These are phyloP conservation scores for Grammomys dolichurus DNA, from an alignment of 2,113 vertebrate species.

Conservation along the genomic window DNA sequence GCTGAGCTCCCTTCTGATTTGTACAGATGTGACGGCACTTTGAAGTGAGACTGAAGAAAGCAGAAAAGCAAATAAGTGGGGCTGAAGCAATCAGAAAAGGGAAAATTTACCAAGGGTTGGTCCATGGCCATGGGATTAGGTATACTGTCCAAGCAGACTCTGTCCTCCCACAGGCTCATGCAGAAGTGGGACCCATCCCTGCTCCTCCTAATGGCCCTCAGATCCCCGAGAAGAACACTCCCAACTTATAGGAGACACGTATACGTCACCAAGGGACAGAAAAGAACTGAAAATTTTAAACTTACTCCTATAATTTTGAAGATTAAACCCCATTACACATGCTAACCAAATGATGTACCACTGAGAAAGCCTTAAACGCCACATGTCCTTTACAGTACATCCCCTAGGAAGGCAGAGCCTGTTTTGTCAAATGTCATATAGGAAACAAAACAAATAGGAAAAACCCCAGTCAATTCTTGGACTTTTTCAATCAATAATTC, in stretches of 20 bases:
- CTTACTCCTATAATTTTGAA: not conserved
- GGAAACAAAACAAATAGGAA: not conserved
- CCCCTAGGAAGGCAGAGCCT: not conserved
- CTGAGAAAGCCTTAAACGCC: not conserved
- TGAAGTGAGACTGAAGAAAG: not conserved
- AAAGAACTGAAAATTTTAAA: not conserved
- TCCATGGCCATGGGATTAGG: not conserved
- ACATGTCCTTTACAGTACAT: not conserved
- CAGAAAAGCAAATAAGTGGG: fast-evolving
- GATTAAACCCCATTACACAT: not conserved
- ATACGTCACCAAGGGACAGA: not conserved
- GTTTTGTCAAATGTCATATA: not conserved
- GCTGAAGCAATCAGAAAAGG: not conserved
- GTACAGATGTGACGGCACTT: not conserved
- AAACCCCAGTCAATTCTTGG: not conserved
- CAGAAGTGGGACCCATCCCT: not conserved
- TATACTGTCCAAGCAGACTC: not conserved
- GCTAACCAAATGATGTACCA: not conserved
- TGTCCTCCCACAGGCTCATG: not conserved
- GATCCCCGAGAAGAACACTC: not conserved
- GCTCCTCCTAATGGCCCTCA: not conserved
- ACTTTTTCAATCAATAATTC: not conserved
- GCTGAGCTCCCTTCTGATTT: not conserved
- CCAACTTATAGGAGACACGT: not conserved
- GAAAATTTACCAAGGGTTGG: not conserved